phyloP scores from a whole-genome alignment of 2,888 invertebrate species.

The Serripes groenlandicus region DNA sequence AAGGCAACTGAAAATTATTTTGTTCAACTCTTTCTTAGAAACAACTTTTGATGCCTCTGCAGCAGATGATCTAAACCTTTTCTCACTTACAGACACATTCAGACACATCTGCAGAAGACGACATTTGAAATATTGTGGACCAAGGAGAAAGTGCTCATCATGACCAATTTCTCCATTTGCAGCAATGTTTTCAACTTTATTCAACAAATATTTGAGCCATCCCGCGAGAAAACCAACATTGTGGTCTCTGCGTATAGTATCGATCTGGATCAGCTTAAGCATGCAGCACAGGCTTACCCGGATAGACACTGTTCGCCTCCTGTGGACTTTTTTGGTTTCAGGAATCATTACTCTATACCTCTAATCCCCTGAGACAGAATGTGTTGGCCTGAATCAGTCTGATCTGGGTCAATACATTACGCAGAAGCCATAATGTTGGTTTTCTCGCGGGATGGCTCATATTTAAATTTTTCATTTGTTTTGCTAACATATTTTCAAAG shows the following conservation, averaged over 20 bases:
- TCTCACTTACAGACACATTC: neutral
- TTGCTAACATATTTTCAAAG: too few relatives aligned
- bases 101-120: neutral
- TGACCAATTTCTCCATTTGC: conserved; percentile 80
- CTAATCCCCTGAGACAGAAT: too few relatives aligned
- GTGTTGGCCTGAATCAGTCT: too few relatives aligned
- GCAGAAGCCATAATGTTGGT: too few relatives aligned
- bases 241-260: neutral
- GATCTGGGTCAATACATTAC: too few relatives aligned
- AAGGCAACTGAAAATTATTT: neutral
- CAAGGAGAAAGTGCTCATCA: neutral
- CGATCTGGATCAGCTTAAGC: neutral
- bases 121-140: neutral
- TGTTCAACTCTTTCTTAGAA: neutral
- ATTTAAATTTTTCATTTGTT: too few relatives aligned
- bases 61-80: neutral
- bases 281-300: too few relatives aligned
- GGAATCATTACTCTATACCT: too few relatives aligned
- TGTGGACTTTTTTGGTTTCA: too few relatives aligned
- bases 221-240: neutral
- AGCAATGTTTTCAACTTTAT: conserved; percentile 69
- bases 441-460: too few relatives aligned
- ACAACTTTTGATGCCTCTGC: neutral
- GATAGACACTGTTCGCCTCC: too few relatives aligned
- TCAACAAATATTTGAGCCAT: neutral